A percentile compares a stretch with the other conserved stretches of the same genome.
These are phyloP conservation scores for Tipula vernalis DNA, from an alignment of 2,888 invertebrate species.

Conservation along the genomic window DNA sequence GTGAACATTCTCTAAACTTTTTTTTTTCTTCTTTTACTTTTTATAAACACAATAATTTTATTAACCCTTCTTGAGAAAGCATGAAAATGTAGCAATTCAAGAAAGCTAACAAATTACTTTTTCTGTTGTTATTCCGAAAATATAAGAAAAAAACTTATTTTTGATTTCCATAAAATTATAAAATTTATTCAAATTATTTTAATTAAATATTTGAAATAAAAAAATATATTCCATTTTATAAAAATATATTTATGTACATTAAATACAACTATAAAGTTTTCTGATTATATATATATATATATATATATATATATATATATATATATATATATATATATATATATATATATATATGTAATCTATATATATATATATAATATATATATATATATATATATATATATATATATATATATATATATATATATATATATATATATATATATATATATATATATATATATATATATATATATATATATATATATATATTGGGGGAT, in stretches of 20 bases:
- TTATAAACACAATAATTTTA: background rate
- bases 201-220: conserved; percentile 4
- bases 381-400: too few species aligned
- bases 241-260: background rate
- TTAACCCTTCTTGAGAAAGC: background rate
- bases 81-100: background rate
- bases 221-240: background rate
- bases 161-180: background rate
- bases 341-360: too few species aligned
- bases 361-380: background rate
- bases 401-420: too few species aligned
- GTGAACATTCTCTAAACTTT: background rate
- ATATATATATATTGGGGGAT: background rate
- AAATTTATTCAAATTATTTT: background rate
- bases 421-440: too few species aligned
- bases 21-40: background rate
- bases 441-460: too few species aligned
- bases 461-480: too few species aligned
- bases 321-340: too few species aligned
- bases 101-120: background rate
- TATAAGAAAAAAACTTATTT: background rate
- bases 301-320: too few species aligned
- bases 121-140: background rate
- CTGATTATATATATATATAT: background rate
- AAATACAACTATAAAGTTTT: background rate